Base-by-base conservation (phyloP, 2,888 invertebrate species). In the Disparrhopalites patrizii region DNA sequence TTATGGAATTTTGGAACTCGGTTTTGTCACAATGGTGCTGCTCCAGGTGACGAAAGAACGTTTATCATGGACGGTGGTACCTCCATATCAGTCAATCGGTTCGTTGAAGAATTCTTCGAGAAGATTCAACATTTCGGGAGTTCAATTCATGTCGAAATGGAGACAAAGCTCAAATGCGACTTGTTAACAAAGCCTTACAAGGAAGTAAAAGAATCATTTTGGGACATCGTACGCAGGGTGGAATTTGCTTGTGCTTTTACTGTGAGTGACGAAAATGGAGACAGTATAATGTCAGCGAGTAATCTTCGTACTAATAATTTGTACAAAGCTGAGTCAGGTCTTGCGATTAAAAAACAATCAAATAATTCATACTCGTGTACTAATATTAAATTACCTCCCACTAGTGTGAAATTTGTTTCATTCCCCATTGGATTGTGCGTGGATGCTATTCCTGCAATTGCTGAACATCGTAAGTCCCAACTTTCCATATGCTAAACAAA, bases 21-120 rank as follows among this genome's bases (percentile, higher is more conserved):
- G 30, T 15, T n/a, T n/a, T n/a, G n/a, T n/a, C n/a, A n/a, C n/a
- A 25, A 27, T 18, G 43, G 3, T 15, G 28, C 28, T n/a, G 18
- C 40, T 15, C 25, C 28, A n/a, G 25, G 3, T 20, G 58, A 43
- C 30, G 43, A 47, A 4, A 36, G 52, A 30, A 76, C 76, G 51
- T 80, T 80, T 68, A 65, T 78, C 3, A 31, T 67, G 0, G 65
- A 66, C 50, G 90, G 91, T 30, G 91, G 90, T 2, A 86, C 85
- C 75, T 91, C 91, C 0, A 81, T 91, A 67, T 78, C 82, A 31
- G 88, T 87, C 18, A 79, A 89, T 10, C 82, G 86, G 70, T 80
- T 90, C 62, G 81, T 84, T 40, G 84, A 83, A 72, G 83, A 83
- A 73, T 76, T 88, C 56, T 82, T 85, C 69, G 62, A 62, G 27